These are phyloP conservation scores for Galeopsomyia nigrocyanea DNA, from an alignment of 2,888 invertebrate species.

Conservation along the genomic window DNA sequence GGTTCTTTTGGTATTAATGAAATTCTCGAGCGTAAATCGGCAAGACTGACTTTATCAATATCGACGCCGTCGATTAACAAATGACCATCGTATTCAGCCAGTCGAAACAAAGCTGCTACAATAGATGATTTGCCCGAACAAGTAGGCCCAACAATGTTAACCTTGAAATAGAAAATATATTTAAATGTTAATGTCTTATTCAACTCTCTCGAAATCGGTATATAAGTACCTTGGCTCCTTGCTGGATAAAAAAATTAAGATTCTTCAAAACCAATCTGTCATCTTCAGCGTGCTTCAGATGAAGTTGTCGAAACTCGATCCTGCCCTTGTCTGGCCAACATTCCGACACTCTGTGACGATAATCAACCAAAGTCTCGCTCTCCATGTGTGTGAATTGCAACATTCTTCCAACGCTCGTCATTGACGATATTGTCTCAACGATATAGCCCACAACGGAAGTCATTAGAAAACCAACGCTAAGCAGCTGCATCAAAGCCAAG, in stretches of 20 bases:
- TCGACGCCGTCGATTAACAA: slow-evolving; percentile 83
- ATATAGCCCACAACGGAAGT: slow-evolving; percentile 85
- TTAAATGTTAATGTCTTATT: too few species aligned
- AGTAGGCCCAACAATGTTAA: slow-evolving; percentile 86
- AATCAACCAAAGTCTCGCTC: slow-evolving; percentile 72
- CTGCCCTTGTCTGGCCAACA: slow-evolving; percentile 80
- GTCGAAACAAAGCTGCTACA: slow-evolving; percentile 84
- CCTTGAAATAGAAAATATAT: slow-evolving; percentile 54
- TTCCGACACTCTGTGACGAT: slow-evolving; percentile 71
- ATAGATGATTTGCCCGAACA: slow-evolving; percentile 91
- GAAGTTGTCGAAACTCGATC: slow-evolving; percentile 74
- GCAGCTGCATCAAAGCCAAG: slow-evolving; percentile 76
- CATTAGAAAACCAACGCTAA: slow-evolving; percentile 83
- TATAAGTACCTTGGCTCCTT: slow-evolving; percentile 79
- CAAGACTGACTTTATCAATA: slow-evolving; percentile 78
- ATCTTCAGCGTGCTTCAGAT: slow-evolving; percentile 75
- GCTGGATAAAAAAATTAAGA: slow-evolving; percentile 78
- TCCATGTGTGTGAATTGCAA: slow-evolving; percentile 83
- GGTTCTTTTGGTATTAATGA: slow-evolving; percentile 96
- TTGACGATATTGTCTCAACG: slow-evolving; percentile 82
- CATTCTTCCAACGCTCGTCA: slow-evolving; percentile 85
- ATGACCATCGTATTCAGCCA: slow-evolving; percentile 82
- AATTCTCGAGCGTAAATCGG: slow-evolving; percentile 83
- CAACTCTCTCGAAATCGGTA: slow-evolving; percentile 53
- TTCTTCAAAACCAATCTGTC: slow-evolving; percentile 81